Base-by-base conservation (phyloP, 2,888 invertebrate species). In the Argynnis bischoffii region DNA sequence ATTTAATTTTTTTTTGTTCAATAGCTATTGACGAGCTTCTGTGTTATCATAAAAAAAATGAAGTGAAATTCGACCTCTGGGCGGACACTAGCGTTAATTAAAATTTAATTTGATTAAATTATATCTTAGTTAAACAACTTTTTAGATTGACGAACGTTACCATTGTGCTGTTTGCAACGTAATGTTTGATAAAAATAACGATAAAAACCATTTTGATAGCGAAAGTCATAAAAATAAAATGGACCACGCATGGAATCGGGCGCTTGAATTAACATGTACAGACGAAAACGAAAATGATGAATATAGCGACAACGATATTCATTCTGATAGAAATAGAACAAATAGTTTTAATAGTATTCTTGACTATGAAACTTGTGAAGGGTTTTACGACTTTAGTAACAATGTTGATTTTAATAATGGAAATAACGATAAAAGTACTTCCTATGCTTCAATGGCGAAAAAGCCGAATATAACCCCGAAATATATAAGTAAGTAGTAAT, bases 131-230 rank as follows among this genome's bases (percentile, higher is more conserved):
- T 16, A 16, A 16, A 8, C 26, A 4, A 26, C 31, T n/a, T 76
- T 77, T 15, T 76, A 86, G 84, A 78, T 80, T 41, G 59, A 74
- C 0, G 53, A 72, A 5, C 65, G 55, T 6, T 77, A 79, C 13
- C 83, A 85, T 55, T 84, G 84, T 54, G 82, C 72, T 0, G 79
- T 84, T 0, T 85, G 80, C 66, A 83, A 81, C 60, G 60, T 64
- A 41, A 3, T 72, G 8, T 75, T 79, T 55, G 18, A 70, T 18
- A 65, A 1, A 26, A n/a, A 31, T 0, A 18, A 64, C 0, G 57
- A 65, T 0, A 46, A 55, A 6, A 16, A 70, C 0, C 82, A 82
- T 63, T 74, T 73, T 1, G 54, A 69, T 0, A 71, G 75, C 2
- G 68, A 77, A 69, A 41, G 55, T 0, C 83, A 83, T 47, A 73